Evolutionary conservation across 2,888 invertebrate genomes (phyloP).

Genomic region (Linnaemya tessellans): DNA sequence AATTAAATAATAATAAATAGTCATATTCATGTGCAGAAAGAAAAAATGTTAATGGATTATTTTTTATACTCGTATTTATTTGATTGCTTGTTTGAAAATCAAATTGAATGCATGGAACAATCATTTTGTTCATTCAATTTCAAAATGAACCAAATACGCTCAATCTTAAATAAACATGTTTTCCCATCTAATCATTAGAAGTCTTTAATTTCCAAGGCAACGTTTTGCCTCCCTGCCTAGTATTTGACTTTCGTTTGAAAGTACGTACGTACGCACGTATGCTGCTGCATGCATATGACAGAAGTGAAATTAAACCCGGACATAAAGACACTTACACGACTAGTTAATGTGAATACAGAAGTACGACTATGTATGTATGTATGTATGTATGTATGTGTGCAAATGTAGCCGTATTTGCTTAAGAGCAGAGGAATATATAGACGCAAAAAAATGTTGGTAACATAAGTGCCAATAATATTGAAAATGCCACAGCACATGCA

Average conservation of each 20-base stretch:
- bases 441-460: constrained; percentile 37
- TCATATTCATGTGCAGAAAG: not conserved
- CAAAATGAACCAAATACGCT: constrained; percentile 41
- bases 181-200: constrained; percentile 53
- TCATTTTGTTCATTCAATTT: constrained; percentile 18
- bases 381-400: not conserved
- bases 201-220: constrained; percentile 60
- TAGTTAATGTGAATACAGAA: not conserved
- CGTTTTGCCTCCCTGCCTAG: not conserved
- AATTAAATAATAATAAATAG: not conserved
- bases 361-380: not conserved
- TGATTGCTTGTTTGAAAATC: constrained; percentile 1
- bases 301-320: constrained; percentile 41
- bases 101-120: constrained; percentile 38
- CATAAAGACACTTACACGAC: constrained; percentile 42
- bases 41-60: constrained; percentile 31
- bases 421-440: constrained; percentile 28
- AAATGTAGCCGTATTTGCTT: constrained; percentile 1
- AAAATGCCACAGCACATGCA: constrained; percentile 50
- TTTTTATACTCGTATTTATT: not conserved
- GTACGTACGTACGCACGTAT: not conserved
- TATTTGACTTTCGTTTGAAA: not conserved
- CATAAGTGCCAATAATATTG: constrained; percentile 63
- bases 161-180: constrained; percentile 57
- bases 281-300: constrained; percentile 30